Base-by-base conservation (phyloP, 2,797 vertebrate species). In the Bovichtus diacanthus region DNA sequence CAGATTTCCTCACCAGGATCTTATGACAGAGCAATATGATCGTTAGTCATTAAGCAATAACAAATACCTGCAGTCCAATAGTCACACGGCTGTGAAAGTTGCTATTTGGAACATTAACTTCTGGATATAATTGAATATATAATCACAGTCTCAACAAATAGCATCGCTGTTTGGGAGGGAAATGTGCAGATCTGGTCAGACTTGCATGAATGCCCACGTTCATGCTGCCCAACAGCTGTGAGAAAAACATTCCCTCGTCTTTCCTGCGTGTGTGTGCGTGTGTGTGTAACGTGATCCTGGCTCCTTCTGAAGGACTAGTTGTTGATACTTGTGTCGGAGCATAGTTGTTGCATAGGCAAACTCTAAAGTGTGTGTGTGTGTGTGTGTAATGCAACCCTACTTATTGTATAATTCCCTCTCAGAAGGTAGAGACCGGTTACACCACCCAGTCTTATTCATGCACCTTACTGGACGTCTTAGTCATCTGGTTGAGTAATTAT, bases 231-330 rank as follows among this genome's bases (percentile, higher is more conserved):
- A 70, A 71, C 84, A 87, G 79, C 81, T 85, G 86, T 58, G 77
- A 69, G 55, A 71, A 59, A 70, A 44, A 70, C 47, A 60, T 38
- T 71, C 23, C 44, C 74, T 16, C 0, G 11, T 43, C 55, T 60
- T 62, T 61, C 21, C 49, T 31, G 31, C 46, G 47, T 49, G 29
- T 44, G 23, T 61, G 50, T 74, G 66, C 31, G 5, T 51, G 62
- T 53, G 77, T 51, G 46, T 69, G 86, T 83, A 90, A 92, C 65
- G 41, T 62, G 89, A 92, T 81, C 78, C 66, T 36, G 56, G n/a
- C 12, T 25, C 38, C 65, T 41, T 65, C 44, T 80, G 43, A 71
- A 68, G 56, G 71, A 76, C 60, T 58, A 29, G 50, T 39, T 68
- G 68, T 50, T 72, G 67, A 81, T 46, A 60, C 65, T 77, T 23